phyloP scores from a whole-genome alignment of 2,888 invertebrate genomes.

The Trissonchulus latispiculum region DNA sequence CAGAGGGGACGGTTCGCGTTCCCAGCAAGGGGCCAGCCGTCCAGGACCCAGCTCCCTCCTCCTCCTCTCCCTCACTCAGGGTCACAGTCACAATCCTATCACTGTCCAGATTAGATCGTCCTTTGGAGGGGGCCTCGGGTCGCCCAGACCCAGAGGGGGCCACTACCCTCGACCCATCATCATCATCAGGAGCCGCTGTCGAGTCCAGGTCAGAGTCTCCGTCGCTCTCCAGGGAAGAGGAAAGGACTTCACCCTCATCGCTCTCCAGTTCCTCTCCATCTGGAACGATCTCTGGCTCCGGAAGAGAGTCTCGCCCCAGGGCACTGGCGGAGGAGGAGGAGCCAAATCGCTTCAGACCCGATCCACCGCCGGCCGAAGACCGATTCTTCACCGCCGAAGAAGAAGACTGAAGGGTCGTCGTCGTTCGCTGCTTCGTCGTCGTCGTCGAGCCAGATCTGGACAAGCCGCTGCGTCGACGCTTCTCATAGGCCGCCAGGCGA shows the following conservation, averaged over 20 bases:
- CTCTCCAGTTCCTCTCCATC: neutral
- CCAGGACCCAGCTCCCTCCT: neutral
- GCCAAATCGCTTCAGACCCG: neutral
- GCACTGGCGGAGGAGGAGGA: neutral
- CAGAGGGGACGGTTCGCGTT: neutral
- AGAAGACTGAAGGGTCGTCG: too few relatives aligned
- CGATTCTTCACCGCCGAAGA: too few relatives aligned
- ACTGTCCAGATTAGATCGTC: too few relatives aligned
- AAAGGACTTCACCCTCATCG: neutral
- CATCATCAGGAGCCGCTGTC: too few relatives aligned
- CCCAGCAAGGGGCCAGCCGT: neutral
- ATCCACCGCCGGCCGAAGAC: neutral
- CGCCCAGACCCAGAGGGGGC: too few relatives aligned
- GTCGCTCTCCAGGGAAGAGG: neutral
- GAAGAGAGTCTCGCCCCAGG: neutral
- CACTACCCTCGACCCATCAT: too few relatives aligned
- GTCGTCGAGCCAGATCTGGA: neutral
- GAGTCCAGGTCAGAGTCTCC: neutral
- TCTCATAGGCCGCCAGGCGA: constrained; percentile 2
- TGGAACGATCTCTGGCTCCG: too few relatives aligned
- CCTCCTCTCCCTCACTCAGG: too few relatives aligned
- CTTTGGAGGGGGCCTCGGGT: neutral
- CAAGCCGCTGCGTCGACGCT: neutral
- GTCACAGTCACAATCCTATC: too few relatives aligned
- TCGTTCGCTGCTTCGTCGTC: too few relatives aligned